Evolutionary conservation across 2,113 vertebrate species (phyloP).

Genomic region (Acrocephalus kingi): DNA sequence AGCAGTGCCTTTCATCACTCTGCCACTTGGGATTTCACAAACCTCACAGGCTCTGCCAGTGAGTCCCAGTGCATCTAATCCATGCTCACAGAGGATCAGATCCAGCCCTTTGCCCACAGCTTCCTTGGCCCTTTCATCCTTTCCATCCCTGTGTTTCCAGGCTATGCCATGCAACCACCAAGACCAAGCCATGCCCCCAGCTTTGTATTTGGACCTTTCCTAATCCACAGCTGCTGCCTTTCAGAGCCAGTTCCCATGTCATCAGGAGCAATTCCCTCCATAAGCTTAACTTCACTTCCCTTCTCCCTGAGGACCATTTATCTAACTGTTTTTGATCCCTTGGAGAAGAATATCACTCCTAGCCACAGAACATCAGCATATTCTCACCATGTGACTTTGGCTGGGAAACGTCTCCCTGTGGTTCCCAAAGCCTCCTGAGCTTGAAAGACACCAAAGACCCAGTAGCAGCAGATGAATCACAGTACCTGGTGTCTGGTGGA

Average conservation of each 20-base stretch:
- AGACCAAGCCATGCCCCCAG: background rate
- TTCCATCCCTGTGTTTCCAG: background rate
- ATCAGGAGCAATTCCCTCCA: background rate
- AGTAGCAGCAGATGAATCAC: background rate
- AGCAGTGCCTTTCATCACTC: background rate
- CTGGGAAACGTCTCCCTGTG: background rate
- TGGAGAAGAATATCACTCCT: background rate
- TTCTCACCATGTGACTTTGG: background rate
- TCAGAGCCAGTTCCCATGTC: background rate
- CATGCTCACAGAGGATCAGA: background rate
- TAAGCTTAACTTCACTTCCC: background rate
- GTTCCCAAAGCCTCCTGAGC: background rate
- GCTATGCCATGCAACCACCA: background rate
- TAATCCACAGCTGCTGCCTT: background rate
- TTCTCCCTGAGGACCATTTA: background rate
- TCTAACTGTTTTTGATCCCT: background rate
- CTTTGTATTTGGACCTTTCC: background rate
- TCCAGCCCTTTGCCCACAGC: background rate
- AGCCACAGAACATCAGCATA: rapidly evolving
- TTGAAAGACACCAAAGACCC: background rate
- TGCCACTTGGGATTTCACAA: background rate
- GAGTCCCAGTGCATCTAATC: background rate
- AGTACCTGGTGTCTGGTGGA: background rate
- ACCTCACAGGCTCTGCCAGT: background rate
- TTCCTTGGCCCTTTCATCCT: background rate